Evolutionary conservation across 2,113 vertebrate species (phyloP).

Genomic region (Microcebus tavaratra): DNA sequence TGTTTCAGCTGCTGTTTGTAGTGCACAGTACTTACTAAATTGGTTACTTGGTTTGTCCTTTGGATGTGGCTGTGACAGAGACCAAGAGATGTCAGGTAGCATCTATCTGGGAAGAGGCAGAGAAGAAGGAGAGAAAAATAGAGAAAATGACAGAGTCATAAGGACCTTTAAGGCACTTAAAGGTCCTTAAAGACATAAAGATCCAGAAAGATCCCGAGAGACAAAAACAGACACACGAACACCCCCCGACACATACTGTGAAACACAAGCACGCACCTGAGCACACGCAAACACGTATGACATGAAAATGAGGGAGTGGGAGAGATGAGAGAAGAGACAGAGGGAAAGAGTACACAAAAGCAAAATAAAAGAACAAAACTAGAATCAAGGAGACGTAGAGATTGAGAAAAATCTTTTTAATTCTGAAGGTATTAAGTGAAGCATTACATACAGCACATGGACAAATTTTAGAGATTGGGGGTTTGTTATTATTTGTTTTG

Average conservation of each 20-base stretch:
- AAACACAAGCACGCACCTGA: not conserved
- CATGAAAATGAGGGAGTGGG: not conserved
- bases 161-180: too few species aligned
- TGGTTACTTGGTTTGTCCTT: not conserved
- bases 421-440: not conserved
- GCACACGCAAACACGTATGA: not conserved
- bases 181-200: not conserved
- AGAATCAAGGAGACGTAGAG: not conserved
- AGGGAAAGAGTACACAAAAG: not conserved
- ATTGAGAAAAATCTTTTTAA: not conserved
- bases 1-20: not conserved
- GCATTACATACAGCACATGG: not conserved
- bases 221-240: not conserved
- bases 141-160: not conserved
- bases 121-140: not conserved
- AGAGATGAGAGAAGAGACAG: not conserved
- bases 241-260: not conserved
- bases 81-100: not conserved
- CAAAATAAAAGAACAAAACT: not conserved
- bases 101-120: not conserved
- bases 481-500: not conserved
- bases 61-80: not conserved
- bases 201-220: not conserved
- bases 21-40: not conserved
- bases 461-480: not conserved